Evolutionary conservation across 2,113 vertebrate genomes (phyloP).

Genomic region (Ameiurus melas): DNA sequence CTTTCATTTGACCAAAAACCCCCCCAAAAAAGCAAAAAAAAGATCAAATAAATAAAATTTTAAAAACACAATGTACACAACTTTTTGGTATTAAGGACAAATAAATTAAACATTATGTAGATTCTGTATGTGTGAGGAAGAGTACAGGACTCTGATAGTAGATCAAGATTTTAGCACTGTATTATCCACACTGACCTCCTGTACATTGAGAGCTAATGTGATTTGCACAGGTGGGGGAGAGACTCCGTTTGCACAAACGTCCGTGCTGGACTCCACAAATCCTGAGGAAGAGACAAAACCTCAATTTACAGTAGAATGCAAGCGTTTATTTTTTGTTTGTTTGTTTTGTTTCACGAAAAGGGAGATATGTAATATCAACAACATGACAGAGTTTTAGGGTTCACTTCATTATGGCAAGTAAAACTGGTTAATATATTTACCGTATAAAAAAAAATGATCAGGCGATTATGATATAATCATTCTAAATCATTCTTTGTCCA

Average conservation of each 20-base stretch:
- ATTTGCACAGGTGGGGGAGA: slow-evolving; percentile 48
- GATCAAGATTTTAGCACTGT: not conserved
- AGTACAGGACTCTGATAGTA: not conserved
- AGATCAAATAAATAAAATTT: too few species aligned
- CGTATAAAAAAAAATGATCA: not conserved
- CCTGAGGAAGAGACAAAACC: slow-evolving; percentile 48
- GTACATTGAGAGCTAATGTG: slow-evolving; percentile 29
- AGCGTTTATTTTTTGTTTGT: not conserved
- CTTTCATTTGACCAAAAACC: not conserved
- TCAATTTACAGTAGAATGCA: not conserved
- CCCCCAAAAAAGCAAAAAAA: too few species aligned
- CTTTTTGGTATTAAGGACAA: not conserved
- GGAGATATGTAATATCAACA: not conserved
- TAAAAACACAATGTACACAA: not conserved
- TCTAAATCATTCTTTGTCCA: not conserved
- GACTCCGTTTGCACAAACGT: slow-evolving; percentile 57
- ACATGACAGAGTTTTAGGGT: not conserved
- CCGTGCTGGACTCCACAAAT: slow-evolving; percentile 68
- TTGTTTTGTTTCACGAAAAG: not conserved
- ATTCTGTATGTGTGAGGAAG: not conserved
- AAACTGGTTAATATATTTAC: not conserved
- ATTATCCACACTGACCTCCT: slow-evolving; percentile 30
- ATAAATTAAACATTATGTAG: not conserved
- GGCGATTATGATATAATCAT: not conserved
- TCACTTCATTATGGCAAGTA: not conserved